These are phyloP conservation scores for Chelon labrosus DNA, from an alignment of 2,797 vertebrate genomes.

Conservation along the genomic window DNA sequence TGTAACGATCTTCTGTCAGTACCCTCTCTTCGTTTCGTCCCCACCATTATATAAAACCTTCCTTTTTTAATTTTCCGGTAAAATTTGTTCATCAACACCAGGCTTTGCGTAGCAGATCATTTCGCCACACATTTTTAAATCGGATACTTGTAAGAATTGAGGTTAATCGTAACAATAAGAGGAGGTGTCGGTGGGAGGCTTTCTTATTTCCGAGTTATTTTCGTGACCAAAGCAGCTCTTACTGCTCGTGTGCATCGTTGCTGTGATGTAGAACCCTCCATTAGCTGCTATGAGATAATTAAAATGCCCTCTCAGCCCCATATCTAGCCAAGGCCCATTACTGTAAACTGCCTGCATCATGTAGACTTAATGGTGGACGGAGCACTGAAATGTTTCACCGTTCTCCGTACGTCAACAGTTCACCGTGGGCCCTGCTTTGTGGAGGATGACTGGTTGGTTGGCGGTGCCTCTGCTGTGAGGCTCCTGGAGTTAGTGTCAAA, in stretches of 20 bases:
- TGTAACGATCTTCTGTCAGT: no score
- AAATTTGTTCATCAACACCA: no score
- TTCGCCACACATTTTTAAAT: no score
- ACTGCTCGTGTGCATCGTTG: slow-evolving; percentile 1
- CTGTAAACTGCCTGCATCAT: slow-evolving; percentile 1
- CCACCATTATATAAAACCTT: no score
- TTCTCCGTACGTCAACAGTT: not conserved
- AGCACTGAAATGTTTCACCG: not conserved
- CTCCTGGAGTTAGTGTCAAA: not conserved
- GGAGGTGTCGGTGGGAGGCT: not conserved
- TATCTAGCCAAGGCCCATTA: not conserved
- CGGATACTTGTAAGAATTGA: no score
- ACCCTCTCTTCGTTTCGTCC: no score
- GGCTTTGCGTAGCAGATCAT: no score
- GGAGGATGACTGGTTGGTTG: not conserved
- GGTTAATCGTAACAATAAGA: not conserved
- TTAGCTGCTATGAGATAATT: slow-evolving; percentile 11
- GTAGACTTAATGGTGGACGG: not conserved
- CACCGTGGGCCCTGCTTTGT: not conserved
- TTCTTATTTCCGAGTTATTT: not conserved
- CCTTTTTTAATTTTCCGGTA: no score
- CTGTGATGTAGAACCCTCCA: slow-evolving; percentile 6
- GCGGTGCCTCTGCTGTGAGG: not conserved
- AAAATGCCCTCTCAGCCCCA: slow-evolving; percentile 8
- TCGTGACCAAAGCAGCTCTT: not conserved